phyloP scores from a whole-genome alignment of 2,113 vertebrate genomes.

The Sprattus sprattus region DNA sequence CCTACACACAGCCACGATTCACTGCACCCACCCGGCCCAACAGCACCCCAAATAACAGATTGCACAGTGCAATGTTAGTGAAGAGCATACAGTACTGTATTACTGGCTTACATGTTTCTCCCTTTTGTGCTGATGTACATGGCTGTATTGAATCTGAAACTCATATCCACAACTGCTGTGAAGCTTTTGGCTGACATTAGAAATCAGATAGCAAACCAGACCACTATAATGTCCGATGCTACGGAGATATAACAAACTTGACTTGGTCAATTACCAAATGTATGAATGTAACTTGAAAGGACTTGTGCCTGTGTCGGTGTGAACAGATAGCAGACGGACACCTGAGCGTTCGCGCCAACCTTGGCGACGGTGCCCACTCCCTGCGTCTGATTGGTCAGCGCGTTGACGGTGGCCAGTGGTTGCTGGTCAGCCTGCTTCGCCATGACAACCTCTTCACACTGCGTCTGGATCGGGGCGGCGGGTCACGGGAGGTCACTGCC shows the following conservation, averaged over 20 bases:
- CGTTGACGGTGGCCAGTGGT: constrained; percentile 83
- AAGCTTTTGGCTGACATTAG: too few relatives aligned
- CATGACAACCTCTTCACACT: constrained; percentile 80
- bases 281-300: too few relatives aligned
- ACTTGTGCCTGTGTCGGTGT: neutral
- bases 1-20: neutral
- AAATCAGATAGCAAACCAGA: too few relatives aligned
- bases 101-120: neutral
- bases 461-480: constrained; percentile 78
- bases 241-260: too few relatives aligned
- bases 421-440: constrained; percentile 74
- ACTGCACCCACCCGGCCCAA: too few relatives aligned
- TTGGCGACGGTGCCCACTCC: constrained; percentile 70
- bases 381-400: constrained; percentile 67
- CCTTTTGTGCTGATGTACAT: neutral
- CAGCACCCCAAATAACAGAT: too few relatives aligned
- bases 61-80: too few relatives aligned
- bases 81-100: too few relatives aligned
- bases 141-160: too few relatives aligned
- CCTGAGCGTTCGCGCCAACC: constrained; percentile 71
- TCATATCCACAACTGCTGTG: too few relatives aligned
- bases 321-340: constrained; percentile 75
- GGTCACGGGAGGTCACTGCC: constrained; percentile 73
- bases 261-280: too few relatives aligned
- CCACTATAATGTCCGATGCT: too few relatives aligned